These are phyloP conservation scores for Pantherophis alleghaniensis DNA, from an alignment of 2,797 vertebrate genomes.

Conservation along the genomic window DNA sequence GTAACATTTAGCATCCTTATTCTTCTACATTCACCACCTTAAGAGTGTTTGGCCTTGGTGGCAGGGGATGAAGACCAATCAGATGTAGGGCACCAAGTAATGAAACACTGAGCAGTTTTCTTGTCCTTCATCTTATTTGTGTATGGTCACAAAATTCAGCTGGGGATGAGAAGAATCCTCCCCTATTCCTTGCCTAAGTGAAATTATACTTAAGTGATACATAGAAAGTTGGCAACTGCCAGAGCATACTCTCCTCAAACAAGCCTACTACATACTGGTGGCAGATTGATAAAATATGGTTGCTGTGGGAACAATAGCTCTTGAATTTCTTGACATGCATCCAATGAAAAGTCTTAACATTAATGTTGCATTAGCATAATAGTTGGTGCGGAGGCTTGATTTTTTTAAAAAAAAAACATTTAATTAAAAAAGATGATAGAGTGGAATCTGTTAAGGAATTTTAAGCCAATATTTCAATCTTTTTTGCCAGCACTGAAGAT, in stretches of 20 bases:
- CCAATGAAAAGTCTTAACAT: slow-evolving; percentile 73
- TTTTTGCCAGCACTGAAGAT: slow-evolving; percentile 67
- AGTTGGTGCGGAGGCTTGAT: slow-evolving; percentile 23
- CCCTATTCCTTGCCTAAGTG: neutral
- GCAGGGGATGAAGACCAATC: neutral
- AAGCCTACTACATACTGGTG: slow-evolving; percentile 39
- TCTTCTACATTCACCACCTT: neutral
- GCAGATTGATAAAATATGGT: slow-evolving; percentile 61
- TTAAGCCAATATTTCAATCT: slow-evolving; percentile 71
- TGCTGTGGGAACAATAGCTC: slow-evolving; percentile 73
- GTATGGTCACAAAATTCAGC: neutral
- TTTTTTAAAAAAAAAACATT: slow-evolving; percentile 59
- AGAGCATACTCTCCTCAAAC: slow-evolving; percentile 34
- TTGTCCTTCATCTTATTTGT: too few species aligned
- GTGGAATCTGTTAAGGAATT: slow-evolving; percentile 73
- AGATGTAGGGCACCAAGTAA: neutral
- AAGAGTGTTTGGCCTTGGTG: neutral
- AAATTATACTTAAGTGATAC: neutral
- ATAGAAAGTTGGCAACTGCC: neutral
- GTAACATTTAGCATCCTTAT: neutral
- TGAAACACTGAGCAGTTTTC: neutral
- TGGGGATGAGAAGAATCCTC: neutral
- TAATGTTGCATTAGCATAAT: slow-evolving; percentile 72
- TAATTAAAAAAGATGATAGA: slow-evolving; percentile 74
- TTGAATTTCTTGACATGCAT: slow-evolving; percentile 72